Conservation (phyloP, 2,797 vertebrate genomes). For the Sarcophilus harrisii region DNA sequence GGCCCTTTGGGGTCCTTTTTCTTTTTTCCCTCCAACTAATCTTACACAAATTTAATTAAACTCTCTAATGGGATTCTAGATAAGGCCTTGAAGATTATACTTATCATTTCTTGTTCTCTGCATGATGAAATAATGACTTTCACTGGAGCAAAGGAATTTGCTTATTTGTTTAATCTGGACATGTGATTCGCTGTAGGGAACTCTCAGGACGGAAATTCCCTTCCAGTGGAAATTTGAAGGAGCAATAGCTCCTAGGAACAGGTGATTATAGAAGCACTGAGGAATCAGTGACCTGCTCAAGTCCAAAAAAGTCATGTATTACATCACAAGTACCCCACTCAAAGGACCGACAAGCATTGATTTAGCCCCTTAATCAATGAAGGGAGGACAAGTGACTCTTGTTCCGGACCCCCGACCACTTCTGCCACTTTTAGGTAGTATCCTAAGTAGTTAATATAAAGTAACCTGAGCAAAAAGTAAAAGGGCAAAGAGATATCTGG, state of each 20-base stretch:
- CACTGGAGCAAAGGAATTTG: neutral
- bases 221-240: neutral
- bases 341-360: neutral
- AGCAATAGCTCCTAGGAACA: neutral
- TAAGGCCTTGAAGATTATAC: conserved; percentile 30
- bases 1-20: neutral
- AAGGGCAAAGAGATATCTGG: neutral
- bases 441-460: neutral
- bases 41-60: conserved; percentile 33
- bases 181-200: neutral
- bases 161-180: neutral
- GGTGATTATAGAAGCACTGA: neutral
- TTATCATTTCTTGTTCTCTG: conserved; percentile 40
- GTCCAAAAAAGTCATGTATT: neutral
- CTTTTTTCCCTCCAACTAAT: neutral
- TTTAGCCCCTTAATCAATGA: neutral
- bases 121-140: neutral
- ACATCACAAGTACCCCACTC: neutral
- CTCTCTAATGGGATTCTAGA: conserved; percentile 7
- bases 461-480: neutral
- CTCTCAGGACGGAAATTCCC: neutral
- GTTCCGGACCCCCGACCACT: neutral
- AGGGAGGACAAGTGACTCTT: neutral
- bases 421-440: neutral
- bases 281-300: neutral